phyloP scores from a whole-genome alignment of 2,113 vertebrate species.

The Plecotus auritus region DNA sequence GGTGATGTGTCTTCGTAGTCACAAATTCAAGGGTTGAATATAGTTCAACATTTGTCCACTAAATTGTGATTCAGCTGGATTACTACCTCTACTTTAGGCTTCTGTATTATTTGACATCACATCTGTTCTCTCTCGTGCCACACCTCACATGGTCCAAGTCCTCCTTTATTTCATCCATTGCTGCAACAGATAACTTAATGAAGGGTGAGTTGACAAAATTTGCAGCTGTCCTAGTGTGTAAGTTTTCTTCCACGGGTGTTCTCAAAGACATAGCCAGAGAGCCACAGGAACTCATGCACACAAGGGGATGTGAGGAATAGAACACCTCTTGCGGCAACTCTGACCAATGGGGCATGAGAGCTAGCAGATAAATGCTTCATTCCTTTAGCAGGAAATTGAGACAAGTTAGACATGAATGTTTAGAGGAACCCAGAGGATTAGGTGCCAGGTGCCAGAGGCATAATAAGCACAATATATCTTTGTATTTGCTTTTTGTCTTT shows the following conservation, averaged over 20 bases:
- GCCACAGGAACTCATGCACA: neutral
- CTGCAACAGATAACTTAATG: neutral
- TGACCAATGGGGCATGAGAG: neutral
- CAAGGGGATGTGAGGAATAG: neutral
- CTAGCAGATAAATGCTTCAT: neutral
- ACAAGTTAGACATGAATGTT: neutral
- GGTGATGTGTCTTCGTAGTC: neutral
- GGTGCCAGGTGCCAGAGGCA: neutral
- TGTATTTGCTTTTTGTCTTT: neutral
- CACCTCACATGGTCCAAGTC: neutral
- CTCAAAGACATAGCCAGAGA: neutral
- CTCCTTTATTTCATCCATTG: neutral
- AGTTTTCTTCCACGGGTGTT: neutral
- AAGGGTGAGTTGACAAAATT: neutral
- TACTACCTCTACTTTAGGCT: neutral
- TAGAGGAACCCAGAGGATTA: neutral
- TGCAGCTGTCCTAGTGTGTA: neutral
- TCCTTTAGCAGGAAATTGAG: neutral
- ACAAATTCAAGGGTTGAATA: neutral
- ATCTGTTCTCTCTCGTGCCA: neutral
- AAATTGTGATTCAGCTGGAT: neutral
- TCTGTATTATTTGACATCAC: neutral
- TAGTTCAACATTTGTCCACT: neutral
- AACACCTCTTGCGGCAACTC: neutral
- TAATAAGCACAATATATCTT: accelerated